Conservation (phyloP, 2,113 vertebrate species). For the Arizona elegans region DNA sequence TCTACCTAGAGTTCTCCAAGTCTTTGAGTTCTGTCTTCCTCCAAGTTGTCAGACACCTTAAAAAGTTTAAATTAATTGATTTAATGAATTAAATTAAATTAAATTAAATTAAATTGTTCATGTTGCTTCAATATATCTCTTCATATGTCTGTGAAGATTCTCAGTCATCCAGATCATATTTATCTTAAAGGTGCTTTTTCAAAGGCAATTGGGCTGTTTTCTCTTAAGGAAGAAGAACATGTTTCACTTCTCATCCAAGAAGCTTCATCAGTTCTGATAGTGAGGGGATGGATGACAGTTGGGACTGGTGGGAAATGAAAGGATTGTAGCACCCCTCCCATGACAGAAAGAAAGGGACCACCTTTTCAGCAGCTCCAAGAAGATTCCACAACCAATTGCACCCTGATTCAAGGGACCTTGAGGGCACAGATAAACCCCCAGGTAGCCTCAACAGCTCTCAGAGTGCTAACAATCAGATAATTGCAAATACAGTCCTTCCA, state of each 20-base stretch:
- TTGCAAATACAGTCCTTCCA: not conserved
- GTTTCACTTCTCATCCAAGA: not conserved
- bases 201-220: not conserved
- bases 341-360: not conserved
- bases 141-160: not conserved
- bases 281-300: not conserved
- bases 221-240: not conserved
- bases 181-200: not conserved
- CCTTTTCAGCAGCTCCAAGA: not conserved
- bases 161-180: not conserved
- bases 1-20: not conserved
- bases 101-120: too few species aligned
- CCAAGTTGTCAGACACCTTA: not conserved
- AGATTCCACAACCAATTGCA: not conserved
- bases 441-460: not conserved
- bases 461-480: not conserved
- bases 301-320: not conserved
- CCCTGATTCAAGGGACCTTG: not conserved
- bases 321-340: not conserved
- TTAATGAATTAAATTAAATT: too few species aligned
- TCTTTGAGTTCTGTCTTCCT: not conserved
- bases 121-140: not conserved
- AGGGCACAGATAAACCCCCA: not conserved
- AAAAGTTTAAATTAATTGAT: not conserved
- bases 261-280: not conserved